phyloP scores from a whole-genome alignment of 1,140 invertebrate genomes.

The Zaprionus lachaisei region DNA sequence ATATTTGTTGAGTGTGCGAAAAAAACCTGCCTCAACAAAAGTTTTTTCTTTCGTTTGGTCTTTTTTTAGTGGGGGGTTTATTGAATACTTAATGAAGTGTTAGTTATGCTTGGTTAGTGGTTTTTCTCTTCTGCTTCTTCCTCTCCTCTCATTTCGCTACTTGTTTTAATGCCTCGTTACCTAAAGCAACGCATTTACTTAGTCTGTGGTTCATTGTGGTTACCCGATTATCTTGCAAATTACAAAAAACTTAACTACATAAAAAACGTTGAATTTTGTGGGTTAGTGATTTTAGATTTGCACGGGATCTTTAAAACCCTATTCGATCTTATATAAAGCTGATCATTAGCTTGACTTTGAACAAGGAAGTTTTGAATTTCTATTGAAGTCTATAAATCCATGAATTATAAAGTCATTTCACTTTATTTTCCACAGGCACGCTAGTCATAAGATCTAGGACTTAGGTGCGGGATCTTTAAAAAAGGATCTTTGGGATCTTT shows the following conservation, averaged over 20 bases:
- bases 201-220: conserved; percentile 18
- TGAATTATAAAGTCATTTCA: too few species aligned
- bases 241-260: background rate
- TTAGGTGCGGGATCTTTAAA: too few species aligned
- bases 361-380: background rate
- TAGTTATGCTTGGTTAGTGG: conserved; percentile 51
- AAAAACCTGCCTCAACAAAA: conserved; percentile 19
- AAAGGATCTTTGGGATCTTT: too few species aligned
- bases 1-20: conserved; percentile 20
- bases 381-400: background rate
- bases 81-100: conserved; percentile 62
- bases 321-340: background rate
- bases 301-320: background rate
- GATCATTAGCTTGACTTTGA: background rate
- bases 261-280: background rate
- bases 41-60: conserved; percentile 21
- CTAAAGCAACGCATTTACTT: conserved; percentile 35
- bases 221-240: conserved; percentile 9
- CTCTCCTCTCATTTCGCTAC: conserved; percentile 33
- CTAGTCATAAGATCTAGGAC: background rate
- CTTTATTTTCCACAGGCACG: too few species aligned
- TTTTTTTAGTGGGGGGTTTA: conserved; percentile 29
- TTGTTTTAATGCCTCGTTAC: conserved; percentile 48
- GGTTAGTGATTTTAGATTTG: background rate
- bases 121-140: conserved; percentile 16